Percentiles rank a stretch among this genome's conserved stretches.
phyloP scores from a whole-genome alignment of 2,888 invertebrate genomes.

The Rotaria socialis region DNA sequence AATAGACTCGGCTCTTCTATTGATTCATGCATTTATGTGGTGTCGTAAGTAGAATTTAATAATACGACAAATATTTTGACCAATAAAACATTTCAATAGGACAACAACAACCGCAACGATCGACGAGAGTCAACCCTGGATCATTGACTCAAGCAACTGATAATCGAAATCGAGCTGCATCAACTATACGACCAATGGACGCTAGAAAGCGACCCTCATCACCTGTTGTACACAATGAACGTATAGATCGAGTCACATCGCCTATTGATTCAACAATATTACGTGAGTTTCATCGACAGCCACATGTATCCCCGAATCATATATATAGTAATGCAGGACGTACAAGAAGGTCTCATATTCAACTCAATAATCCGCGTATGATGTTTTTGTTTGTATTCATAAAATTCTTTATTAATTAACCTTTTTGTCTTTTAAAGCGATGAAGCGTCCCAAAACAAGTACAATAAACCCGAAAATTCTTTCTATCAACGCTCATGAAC shows the following conservation, averaged over 20 bases:
- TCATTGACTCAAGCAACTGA: neutral
- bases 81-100: too few relatives aligned
- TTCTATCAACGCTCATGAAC: too few relatives aligned
- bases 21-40: neutral
- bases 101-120: neutral
- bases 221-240: neutral
- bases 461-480: too few relatives aligned
- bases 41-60: neutral
- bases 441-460: neutral
- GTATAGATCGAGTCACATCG: neutral
- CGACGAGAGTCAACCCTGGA: neutral
- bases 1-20: neutral
- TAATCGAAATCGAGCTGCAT: too few relatives aligned
- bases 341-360: neutral
- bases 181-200: too few relatives aligned
- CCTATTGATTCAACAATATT: neutral
- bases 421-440: neutral
- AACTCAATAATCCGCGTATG: neutral
- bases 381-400: neutral
- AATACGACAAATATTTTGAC: too few relatives aligned
- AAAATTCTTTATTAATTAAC: too few relatives aligned
- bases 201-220: too few relatives aligned
- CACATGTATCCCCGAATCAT: neutral
- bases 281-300: neutral
- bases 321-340: neutral